Conservation (phyloP, 2,113 vertebrate genomes). For the Dromas ardeola region DNA sequence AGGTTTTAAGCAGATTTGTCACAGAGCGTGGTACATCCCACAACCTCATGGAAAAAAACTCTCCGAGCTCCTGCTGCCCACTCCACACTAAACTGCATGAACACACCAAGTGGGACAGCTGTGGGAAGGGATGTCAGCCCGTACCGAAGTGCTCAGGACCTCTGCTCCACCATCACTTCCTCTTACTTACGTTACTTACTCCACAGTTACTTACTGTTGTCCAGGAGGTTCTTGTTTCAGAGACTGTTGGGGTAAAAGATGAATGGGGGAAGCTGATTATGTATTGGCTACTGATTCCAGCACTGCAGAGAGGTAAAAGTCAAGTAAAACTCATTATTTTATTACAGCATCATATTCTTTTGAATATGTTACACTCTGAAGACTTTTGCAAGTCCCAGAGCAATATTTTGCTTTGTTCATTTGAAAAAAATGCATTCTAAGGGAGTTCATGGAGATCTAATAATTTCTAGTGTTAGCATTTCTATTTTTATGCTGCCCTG, state of each 20-base stretch:
- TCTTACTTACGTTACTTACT: not conserved
- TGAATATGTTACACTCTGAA: not conserved
- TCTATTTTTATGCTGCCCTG: conserved; percentile 35
- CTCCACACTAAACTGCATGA: not conserved
- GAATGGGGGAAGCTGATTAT: not conserved
- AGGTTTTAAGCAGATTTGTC: not conserved
- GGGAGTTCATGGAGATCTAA: not conserved
- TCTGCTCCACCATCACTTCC: not conserved
- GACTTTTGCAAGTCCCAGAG: not conserved
- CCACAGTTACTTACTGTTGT: not conserved
- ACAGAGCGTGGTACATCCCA: not conserved
- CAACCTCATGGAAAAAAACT: not conserved
- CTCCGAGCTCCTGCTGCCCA: not conserved
- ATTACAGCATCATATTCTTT: not conserved
- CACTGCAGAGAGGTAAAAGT: not conserved
- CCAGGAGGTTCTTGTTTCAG: not conserved
- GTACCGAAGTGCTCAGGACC: not conserved
- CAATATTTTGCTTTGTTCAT: not conserved
- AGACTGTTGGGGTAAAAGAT: not conserved
- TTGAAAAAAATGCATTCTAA: not conserved
- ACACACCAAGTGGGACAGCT: not conserved
- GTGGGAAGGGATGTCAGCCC: not conserved
- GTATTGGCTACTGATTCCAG: not conserved
- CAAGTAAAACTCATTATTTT: not conserved
- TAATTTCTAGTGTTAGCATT: not conserved